phyloP scores from a whole-genome alignment of 2,888 invertebrate species.

The Trisateles emortualis region DNA sequence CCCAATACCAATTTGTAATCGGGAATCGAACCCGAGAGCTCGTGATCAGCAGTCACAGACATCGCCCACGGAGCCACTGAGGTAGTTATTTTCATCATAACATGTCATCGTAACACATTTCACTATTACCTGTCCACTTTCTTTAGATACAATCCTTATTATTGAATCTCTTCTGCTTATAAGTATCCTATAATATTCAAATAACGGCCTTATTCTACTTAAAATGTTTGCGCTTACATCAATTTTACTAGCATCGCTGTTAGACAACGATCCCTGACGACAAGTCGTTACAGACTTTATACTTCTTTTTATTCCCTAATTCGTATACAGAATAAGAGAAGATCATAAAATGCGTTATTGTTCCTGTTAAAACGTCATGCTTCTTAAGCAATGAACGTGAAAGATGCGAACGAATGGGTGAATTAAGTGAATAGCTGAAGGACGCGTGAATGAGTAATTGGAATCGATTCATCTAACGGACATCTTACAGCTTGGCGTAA shows the following conservation, averaged over 20 bases:
- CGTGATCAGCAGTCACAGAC: no score
- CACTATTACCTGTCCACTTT: no score
- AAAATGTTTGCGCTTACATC: slow-evolving; percentile 8
- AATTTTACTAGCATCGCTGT: slow-evolving; percentile 31
- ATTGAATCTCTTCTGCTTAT: no score
- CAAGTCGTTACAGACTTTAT: slow-evolving; percentile 33
- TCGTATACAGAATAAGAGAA: slow-evolving; percentile 28
- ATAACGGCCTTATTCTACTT: not conserved
- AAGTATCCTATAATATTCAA: no score
- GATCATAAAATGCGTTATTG: slow-evolving; percentile 29
- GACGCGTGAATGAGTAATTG: not conserved
- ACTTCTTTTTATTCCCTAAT: slow-evolving; percentile 38
- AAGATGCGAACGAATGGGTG: slow-evolving; percentile 2
- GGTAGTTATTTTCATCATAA: no score
- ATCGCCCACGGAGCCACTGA: no score
- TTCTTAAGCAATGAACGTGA: slow-evolving; percentile 14
- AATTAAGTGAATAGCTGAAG: not conserved
- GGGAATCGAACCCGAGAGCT: no score
- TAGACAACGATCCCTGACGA: slow-evolving; percentile 29
- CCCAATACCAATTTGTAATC: no score
- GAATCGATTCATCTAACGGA: not conserved
- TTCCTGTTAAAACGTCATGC: slow-evolving; percentile 22
- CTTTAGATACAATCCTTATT: no score
- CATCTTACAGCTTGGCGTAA: not conserved
- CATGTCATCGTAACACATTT: no score